Conservation (phyloP, 2,888 invertebrate genomes). For the Polia nebulosa region DNA sequence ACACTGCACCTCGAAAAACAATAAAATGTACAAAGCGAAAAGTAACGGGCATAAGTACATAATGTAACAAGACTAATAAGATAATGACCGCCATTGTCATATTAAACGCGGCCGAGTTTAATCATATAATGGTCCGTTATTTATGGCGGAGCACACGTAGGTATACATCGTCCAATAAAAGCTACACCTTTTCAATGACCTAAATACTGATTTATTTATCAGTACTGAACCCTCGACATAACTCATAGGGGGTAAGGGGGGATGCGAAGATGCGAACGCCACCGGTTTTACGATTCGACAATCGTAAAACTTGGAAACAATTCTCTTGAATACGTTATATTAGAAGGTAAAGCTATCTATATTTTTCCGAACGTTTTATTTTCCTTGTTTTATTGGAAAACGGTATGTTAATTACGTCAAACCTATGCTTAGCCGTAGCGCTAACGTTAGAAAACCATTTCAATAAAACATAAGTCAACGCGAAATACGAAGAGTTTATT, state of each 20-base stretch:
- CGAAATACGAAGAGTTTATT: constrained; percentile 10
- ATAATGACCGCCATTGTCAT: constrained; percentile 66
- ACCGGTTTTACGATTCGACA: constrained; percentile 75
- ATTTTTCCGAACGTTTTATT: constrained; percentile 51
- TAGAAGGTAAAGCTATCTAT: constrained; percentile 63
- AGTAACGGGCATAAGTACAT: constrained; percentile 36
- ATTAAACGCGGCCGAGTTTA: constrained; percentile 68
- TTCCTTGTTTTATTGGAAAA: constrained; percentile 28
- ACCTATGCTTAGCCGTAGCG: not conserved
- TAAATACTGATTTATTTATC: constrained; percentile 81
- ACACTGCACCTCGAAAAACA: constrained; percentile 13
- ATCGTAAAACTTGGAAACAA: constrained; percentile 78
- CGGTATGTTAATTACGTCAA: constrained; percentile 37
- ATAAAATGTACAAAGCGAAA: constrained; percentile 28
- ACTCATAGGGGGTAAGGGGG: constrained; percentile 70
- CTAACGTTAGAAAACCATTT: not conserved
- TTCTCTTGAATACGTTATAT: constrained; percentile 70
- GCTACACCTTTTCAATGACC: constrained; percentile 76
- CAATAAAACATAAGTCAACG: constrained; percentile 5
- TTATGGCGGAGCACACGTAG: constrained; percentile 70
- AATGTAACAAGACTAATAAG: constrained; percentile 56
- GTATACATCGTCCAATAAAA: constrained; percentile 69
- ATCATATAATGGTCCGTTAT: constrained; percentile 74
- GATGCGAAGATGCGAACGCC: constrained; percentile 64
- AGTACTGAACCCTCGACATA: constrained; percentile 72